phyloP scores from a whole-genome alignment of 30 jellyfish, hydroid and myxozoan species.

The Aurelia sp. region DNA sequence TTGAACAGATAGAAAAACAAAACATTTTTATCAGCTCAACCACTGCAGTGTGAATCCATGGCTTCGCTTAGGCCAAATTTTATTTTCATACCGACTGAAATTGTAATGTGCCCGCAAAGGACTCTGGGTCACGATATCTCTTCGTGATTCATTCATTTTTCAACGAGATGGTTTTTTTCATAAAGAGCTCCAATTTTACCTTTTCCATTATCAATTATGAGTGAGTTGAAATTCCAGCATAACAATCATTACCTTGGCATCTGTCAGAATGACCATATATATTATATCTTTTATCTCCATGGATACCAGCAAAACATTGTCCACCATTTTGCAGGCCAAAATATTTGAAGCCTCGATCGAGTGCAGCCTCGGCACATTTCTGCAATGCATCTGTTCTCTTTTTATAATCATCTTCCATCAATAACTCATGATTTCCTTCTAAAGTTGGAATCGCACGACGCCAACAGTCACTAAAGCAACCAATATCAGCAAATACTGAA shows the following conservation, averaged over 20 bases:
- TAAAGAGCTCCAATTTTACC: too few relatives aligned
- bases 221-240: too few relatives aligned
- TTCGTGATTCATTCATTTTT: too few relatives aligned
- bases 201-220: too few relatives aligned
- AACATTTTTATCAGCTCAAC: too few relatives aligned
- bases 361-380: constrained; percentile 98
- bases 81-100: too few relatives aligned
- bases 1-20: too few relatives aligned
- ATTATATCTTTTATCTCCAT: constrained; percentile 82
- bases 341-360: constrained; percentile 89
- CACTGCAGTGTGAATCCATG: too few relatives aligned
- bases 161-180: too few relatives aligned
- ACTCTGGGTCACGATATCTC: too few relatives aligned
- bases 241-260: constrained; percentile 71
- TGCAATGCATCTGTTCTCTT: constrained; percentile 90
- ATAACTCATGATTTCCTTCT: constrained; percentile 92
- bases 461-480: constrained; percentile 97
- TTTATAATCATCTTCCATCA: constrained; percentile 97
- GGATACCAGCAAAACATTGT: constrained; percentile 95
- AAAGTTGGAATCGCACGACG: constrained; percentile 94
- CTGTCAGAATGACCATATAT: constrained; percentile 88
- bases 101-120: too few relatives aligned
- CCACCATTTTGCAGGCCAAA: constrained; percentile 98
- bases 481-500: constrained; percentile 93
- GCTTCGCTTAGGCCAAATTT: too few relatives aligned